phyloP scores from a whole-genome alignment of 2,113 vertebrate species.

The Sialia sialis region DNA sequence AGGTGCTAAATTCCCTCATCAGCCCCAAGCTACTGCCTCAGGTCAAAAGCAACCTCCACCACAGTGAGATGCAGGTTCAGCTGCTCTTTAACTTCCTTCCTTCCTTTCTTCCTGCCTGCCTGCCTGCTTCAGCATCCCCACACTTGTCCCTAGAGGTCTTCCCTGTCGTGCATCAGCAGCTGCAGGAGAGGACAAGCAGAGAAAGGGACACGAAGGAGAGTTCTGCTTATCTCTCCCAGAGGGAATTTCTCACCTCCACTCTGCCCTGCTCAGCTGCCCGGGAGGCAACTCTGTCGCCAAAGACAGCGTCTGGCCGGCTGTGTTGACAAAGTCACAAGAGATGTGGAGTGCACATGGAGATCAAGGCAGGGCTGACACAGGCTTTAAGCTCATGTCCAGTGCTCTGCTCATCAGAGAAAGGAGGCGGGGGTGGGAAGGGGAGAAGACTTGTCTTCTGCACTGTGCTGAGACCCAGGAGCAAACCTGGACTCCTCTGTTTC shows the following conservation, averaged over 20 bases:
- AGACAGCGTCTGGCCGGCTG: neutral
- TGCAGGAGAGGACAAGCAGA: neutral
- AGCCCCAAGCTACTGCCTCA: neutral
- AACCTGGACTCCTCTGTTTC: neutral
- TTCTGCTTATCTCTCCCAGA: neutral
- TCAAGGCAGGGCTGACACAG: conserved; percentile 38
- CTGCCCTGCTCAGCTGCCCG: neutral
- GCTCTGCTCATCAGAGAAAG: neutral
- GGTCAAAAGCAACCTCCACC: neutral
- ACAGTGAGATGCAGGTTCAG: neutral
- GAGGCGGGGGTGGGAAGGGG: neutral
- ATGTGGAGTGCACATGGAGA: conserved; percentile 13
- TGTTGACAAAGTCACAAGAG: conserved; percentile 36
- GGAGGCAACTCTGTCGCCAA: neutral
- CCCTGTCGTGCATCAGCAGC: neutral
- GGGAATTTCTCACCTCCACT: conserved; percentile 42
- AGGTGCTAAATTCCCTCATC: neutral
- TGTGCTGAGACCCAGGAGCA: neutral
- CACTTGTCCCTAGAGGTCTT: neutral
- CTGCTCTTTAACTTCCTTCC: neutral
- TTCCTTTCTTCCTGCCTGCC: neutral
- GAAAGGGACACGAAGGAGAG: neutral
- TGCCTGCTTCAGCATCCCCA: neutral
- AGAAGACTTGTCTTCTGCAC: neutral
- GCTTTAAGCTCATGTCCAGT: conserved; percentile 8